A percentile compares a stretch with the other conserved stretches of the same genome.
These are phyloP conservation scores for Cephalopholis sonnerati DNA, from an alignment of 2,113 vertebrate species.

Conservation along the genomic window DNA sequence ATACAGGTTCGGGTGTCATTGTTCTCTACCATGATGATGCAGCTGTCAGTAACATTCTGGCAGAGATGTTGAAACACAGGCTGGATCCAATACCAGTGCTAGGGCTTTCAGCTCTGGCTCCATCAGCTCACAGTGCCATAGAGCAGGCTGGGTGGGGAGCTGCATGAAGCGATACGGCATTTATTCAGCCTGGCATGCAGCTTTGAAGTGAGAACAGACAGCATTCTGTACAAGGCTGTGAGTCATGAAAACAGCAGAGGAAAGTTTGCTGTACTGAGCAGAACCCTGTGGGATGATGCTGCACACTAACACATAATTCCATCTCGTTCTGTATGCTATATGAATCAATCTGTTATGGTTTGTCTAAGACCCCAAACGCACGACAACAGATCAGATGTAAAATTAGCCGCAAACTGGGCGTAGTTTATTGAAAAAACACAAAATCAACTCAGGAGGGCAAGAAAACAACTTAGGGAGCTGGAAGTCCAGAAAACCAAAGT, in stretches of 20 bases:
- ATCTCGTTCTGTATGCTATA: background rate
- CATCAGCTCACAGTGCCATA: conserved; percentile 15
- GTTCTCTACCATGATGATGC: conserved; percentile 36
- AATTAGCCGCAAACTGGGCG: no score
- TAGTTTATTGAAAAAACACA: no score
- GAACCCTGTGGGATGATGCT: conserved; percentile 2
- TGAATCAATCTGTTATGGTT: background rate
- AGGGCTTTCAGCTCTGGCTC: conserved; percentile 37
- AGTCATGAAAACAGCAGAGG: conserved; percentile 38
- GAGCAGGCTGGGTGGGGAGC: conserved; percentile 31
- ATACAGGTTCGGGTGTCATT: background rate
- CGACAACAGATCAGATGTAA: no score
- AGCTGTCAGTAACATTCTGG: conserved; percentile 42
- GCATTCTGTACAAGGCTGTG: conserved; percentile 59
- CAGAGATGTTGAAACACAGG: conserved; percentile 26
- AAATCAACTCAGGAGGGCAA: no score
- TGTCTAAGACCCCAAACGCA: no score
- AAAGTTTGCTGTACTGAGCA: conserved; percentile 26
- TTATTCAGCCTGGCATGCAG: conserved; percentile 51
- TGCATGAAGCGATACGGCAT: conserved; percentile 29
- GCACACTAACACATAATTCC: background rate
- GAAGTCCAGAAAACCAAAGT: no score
- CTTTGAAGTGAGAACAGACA: conserved; percentile 70
- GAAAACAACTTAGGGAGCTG: no score
- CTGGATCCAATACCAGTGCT: conserved; percentile 2